Evolutionary conservation across 2,888 invertebrate genomes (phyloP).

Genomic region (Sarcophaga carnaria): DNA sequence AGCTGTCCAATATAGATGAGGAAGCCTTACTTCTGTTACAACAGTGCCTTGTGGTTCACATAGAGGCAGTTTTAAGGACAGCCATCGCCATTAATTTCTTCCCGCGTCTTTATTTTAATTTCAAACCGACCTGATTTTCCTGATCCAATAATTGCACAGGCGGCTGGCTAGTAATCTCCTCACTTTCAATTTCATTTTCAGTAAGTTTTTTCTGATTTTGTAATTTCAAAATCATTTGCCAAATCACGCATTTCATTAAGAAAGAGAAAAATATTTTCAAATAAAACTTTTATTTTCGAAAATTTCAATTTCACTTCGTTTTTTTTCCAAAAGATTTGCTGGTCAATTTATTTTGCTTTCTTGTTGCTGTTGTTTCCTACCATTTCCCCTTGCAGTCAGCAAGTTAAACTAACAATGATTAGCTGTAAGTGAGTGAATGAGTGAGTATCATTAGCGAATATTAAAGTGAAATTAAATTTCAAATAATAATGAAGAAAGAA

Average conservation of each 20-base stretch:
- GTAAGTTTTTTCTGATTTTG: too few species aligned
- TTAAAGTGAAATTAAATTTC: constrained; percentile 64
- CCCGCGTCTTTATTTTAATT: too few species aligned
- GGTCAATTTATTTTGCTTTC: constrained; percentile 30
- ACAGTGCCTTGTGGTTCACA: too few species aligned
- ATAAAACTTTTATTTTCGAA: constrained; percentile 27
- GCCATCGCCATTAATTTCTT: too few species aligned
- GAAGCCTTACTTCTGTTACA: too few species aligned
- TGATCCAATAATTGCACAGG: not conserved
- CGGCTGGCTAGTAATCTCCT: not conserved
- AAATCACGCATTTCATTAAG: constrained; percentile 52
- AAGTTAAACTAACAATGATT: not conserved
- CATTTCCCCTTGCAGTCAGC: not conserved
- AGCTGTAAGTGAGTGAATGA: constrained; percentile 8
- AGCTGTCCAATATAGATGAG: too few species aligned
- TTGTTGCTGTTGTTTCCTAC: constrained; percentile 10
- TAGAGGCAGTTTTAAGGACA: too few species aligned
- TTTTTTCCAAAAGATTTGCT: constrained; percentile 27
- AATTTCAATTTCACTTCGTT: constrained; percentile 51
- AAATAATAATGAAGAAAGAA: constrained; percentile 5
- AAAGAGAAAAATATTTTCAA: constrained; percentile 7
- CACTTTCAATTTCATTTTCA: too few species aligned
- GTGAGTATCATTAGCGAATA: constrained; percentile 62
- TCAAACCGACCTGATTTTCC: not conserved
- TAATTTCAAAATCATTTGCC: constrained; percentile 8